phyloP scores from a whole-genome alignment of 1,140 invertebrate genomes.

The Oscheius sp. region DNA sequence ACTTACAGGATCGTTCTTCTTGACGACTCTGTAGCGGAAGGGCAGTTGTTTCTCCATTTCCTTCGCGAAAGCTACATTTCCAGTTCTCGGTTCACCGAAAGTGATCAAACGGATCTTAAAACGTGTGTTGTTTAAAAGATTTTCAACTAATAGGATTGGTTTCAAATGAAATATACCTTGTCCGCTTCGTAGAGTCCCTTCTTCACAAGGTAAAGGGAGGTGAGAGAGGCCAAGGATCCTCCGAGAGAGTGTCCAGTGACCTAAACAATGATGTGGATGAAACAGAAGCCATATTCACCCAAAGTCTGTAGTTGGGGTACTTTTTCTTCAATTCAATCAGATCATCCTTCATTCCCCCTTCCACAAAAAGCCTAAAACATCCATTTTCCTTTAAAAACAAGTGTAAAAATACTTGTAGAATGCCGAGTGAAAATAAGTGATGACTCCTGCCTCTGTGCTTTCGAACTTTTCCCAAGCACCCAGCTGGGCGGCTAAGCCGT shows the following conservation, averaged over 20 bases:
- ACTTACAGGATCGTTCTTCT: constrained; percentile 58
- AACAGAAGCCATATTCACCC: constrained; percentile 38
- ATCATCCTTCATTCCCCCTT: constrained; percentile 58
- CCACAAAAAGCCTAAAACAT: constrained; percentile 46
- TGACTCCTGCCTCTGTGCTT: constrained; percentile 53
- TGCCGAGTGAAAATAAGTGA: constrained; percentile 58
- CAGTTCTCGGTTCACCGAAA: constrained; percentile 59
- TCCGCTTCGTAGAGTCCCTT: constrained; percentile 51
- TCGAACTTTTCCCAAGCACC: constrained; percentile 61
- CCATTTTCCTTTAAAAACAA: not conserved
- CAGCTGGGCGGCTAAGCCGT: constrained; percentile 59
- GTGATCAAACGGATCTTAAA: constrained; percentile 46
- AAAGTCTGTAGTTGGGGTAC: constrained; percentile 53
- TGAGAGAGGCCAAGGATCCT: constrained; percentile 58
- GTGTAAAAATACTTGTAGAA: constrained; percentile 37
- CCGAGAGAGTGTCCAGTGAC: constrained; percentile 56
- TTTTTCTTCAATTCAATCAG: constrained; percentile 52
- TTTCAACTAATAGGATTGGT: not conserved
- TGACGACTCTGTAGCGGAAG: constrained; percentile 56
- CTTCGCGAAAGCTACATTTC: constrained; percentile 57
- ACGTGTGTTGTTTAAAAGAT: not conserved
- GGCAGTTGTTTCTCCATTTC: constrained; percentile 51
- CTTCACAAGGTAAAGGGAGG: constrained; percentile 58
- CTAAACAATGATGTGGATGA: constrained; percentile 6
- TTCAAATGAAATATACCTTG: constrained; percentile 37